A percentile compares a stretch with the other conserved stretches of the same genome.
Evolutionary conservation across 2,888 invertebrate genomes (phyloP).

Genomic region (Drosophila mettleri): DNA sequence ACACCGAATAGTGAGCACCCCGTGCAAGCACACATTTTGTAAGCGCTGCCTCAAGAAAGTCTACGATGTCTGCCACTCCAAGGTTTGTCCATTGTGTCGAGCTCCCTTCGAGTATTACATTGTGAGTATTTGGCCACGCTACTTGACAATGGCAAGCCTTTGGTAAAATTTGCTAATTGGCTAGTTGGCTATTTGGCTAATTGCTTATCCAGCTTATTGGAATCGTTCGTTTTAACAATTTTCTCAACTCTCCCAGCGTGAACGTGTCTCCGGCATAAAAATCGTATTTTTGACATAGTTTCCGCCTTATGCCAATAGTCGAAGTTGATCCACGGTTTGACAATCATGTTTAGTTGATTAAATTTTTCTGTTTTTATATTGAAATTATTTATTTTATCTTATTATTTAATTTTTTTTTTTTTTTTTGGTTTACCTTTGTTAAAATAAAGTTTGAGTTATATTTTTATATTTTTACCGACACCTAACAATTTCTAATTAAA

Average conservation of each 20-base stretch:
- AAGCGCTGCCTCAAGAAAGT: slow-evolving; percentile 47
- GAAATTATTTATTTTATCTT: background rate
- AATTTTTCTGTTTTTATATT: slow-evolving; percentile 17
- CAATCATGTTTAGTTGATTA: slow-evolving; percentile 7
- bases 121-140: slow-evolving; percentile 40
- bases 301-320: background rate
- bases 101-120: slow-evolving; percentile 58
- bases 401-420: slow-evolving; percentile 5
- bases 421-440: slow-evolving; percentile 12
- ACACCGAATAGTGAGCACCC: slow-evolving; percentile 43
- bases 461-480: background rate
- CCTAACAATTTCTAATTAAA: background rate
- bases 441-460: slow-evolving; percentile 23
- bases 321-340: background rate
- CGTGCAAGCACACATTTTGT: slow-evolving; percentile 61
- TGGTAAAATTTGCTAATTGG: background rate
- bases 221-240: background rate
- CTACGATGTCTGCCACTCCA: slow-evolving; percentile 36
- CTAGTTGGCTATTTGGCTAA: background rate
- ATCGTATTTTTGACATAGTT: slow-evolving; percentile 54
- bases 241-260: slow-evolving; percentile 31
- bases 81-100: slow-evolving; percentile 59
- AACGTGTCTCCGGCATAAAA: slow-evolving; percentile 18
- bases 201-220: background rate
- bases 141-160: background rate